Base-by-base conservation (phyloP, 92 coral and sea anemone genomes). In the Chrysogorgia sp. region DNA sequence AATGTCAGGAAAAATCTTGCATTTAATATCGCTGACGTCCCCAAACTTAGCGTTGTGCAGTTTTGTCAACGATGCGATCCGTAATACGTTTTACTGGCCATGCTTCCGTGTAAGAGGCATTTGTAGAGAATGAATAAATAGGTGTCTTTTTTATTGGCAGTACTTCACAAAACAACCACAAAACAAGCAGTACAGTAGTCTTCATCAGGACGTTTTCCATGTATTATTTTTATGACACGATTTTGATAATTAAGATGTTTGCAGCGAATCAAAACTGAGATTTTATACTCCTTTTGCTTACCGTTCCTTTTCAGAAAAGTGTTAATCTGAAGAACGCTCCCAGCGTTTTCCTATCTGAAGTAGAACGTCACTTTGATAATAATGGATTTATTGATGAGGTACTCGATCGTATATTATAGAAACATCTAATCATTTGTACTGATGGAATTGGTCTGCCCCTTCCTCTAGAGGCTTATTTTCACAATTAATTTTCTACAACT, bases 261-360 rank as follows among this genome's bases (percentile, higher is more conserved):
- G 15, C 9, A 9, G 68, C 29, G 6, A 37, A 37, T 37, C 43
- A 37, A 12, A 37, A 37, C 12, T 15, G 3, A 28, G 68, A 9
- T 67, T 23, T 15, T 23, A 22, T 15, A 0, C 43, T 17, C n/a
- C 26, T 22, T 50, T 32, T 50, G 10, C 25, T 14, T 47, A 20
- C 34, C 10, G 23, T 25, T 52, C 29, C 24, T 41, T 14, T 78
- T 20, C 19, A 78, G 83, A 45, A 31, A 3, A 60, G 55, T 52
- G 40, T 14, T 26, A 23, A 64, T 2, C 41, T 78, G 26, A 78
- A 78, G 45, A 62, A 53, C 1, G 58, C 43, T 23, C 78, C 84
- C 9, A 68, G 68, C 45, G 67, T 80, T 7, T 80, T 67, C 59
- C 78, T 80, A 14, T 67, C 78, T 13, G 78, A 80, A 67, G 84